Base-by-base conservation (phyloP, 2,888 invertebrate species). In the Drosophila prolongata region DNA sequence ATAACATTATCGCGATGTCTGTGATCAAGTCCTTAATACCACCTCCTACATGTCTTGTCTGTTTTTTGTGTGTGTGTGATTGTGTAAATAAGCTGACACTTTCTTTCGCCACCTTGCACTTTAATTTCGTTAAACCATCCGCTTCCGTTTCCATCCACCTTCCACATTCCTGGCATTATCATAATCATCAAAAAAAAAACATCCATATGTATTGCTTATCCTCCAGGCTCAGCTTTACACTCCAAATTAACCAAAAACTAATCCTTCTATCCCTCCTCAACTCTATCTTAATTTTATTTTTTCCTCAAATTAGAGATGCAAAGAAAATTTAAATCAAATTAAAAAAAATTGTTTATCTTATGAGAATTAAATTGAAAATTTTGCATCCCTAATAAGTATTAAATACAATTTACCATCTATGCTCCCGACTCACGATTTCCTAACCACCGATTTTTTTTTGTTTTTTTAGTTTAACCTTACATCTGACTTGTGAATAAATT, bases 181-280 rank as follows among this genome's bases (percentile, higher is more conserved):
- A 69, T 34, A n/a, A 52, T 34, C 47, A 52, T 52, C 19, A 46
- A 6, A 8, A 49, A 13, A 47, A 46, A 19, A 61, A 13, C 37
- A 74, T 58, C 60, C 61, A 50, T 46, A 44, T 67, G 52, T 50
- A 55, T 71, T 70, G 61, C 70, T 71, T 70, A 67, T 53, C 73
- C 53, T 52, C 71, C 64, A 55, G 56, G 64, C 55, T 73, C 56
- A 56, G 64, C 74, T 70, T 69, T 60, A 49, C 44, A 46, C 46
- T 65, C 52, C 16, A 46, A 65, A 64, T 50, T 46, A 57, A 40
- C 16, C 47, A 56, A 24, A 34, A 52, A 50, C 42, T 30, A 57
- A 44, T n/a, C 38, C 38, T 3, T 10, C 5, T 27, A 14, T 16
- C 34, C 13, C 24, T 27, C 16, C 11, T 49, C 2, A 10, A 6